Evolutionary conservation across 1,140 invertebrate species (phyloP).

Genomic region (Apis cerana): DNA sequence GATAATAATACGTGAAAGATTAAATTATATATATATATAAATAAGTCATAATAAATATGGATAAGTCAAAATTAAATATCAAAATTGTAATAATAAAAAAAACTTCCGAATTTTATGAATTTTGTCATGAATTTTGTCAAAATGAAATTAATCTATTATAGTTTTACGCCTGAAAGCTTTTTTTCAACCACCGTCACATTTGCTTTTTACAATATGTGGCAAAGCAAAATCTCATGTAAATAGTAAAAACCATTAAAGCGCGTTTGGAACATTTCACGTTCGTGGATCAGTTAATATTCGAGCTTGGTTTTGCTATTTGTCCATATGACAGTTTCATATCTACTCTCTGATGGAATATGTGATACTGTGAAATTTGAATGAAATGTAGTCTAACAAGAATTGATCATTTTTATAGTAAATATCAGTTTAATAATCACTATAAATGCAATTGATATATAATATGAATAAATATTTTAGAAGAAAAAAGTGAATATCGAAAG

Average conservation of each 20-base stretch:
- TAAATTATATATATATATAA: neutral
- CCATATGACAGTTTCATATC: constrained; percentile 14
- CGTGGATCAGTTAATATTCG: constrained; percentile 14
- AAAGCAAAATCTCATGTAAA: neutral
- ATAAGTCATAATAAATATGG: too few relatives aligned
- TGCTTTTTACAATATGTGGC: neutral
- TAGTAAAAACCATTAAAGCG: constrained; percentile 8
- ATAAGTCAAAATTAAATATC: neutral
- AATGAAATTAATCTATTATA: constrained; percentile 4
- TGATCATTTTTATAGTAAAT: neutral
- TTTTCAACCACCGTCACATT: neutral
- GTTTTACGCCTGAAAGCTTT: constrained; percentile 1
- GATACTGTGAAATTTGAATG: constrained; percentile 10
- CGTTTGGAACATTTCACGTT: neutral
- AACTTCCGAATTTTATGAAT: neutral
- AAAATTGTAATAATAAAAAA: neutral
- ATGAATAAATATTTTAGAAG: neutral
- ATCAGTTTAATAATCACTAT: neutral
- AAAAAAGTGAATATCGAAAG: neutral
- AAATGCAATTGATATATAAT: neutral
- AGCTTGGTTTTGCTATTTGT: constrained; percentile 8
- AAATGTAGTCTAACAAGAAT: neutral
- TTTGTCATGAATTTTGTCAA: neutral
- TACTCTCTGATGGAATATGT: constrained; percentile 3
- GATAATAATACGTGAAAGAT: too few relatives aligned